Conservation (phyloP, 2,113 vertebrate genomes). For the Oreocharis arfaki region DNA sequence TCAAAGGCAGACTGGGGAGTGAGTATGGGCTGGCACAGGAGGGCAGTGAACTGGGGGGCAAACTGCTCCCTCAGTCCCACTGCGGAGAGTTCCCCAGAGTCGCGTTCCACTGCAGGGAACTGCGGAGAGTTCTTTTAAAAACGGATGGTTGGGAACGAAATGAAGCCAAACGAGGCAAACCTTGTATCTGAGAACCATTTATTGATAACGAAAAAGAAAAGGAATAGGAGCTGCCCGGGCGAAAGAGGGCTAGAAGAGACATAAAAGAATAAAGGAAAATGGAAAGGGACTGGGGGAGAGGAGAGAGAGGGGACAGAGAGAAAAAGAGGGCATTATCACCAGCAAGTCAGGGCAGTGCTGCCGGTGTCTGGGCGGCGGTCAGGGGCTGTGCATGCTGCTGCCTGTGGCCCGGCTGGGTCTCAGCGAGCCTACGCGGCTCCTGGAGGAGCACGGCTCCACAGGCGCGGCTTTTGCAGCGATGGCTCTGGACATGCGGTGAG, state of each 20-base stretch:
- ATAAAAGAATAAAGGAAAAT: not conserved
- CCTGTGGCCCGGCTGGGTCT: too few relatives aligned
- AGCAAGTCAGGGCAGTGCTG: not conserved
- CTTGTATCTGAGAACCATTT: not conserved
- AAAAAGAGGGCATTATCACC: not conserved
- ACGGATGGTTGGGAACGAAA: not conserved
- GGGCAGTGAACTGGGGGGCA: not conserved
- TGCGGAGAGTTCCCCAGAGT: not conserved
- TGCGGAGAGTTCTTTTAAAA: not conserved
- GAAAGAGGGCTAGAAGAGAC: not conserved
- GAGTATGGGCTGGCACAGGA: not conserved
- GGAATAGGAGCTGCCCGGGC: not conserved
- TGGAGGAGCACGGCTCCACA: too few relatives aligned
- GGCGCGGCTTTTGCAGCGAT: not conserved
- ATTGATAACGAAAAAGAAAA: not conserved
- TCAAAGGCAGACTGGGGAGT: not conserved
- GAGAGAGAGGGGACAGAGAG: not conserved
- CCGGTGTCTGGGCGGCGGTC: not conserved
- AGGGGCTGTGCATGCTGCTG: not conserved
- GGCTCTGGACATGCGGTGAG: not conserved
- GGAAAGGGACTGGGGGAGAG: not conserved
- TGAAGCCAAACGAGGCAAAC: not conserved
- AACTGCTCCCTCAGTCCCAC: not conserved
- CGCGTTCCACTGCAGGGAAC: not conserved
- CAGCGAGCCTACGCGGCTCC: too few relatives aligned